Conservation (phyloP, 2,113 vertebrate species). For the Xiphophorus couchianus region DNA sequence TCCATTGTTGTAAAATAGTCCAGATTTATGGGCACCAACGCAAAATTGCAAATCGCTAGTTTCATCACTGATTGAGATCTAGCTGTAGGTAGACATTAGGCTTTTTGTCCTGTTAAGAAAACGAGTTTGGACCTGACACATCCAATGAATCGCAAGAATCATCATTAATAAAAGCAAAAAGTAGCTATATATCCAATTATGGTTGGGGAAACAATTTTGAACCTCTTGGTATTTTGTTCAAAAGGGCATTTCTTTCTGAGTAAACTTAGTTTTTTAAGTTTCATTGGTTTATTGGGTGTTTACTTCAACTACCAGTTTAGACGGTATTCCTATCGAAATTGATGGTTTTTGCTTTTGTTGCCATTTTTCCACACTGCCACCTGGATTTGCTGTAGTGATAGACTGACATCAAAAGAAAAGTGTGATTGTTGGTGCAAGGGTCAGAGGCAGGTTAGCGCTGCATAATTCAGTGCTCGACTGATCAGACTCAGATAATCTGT, state of each 20-base stretch:
- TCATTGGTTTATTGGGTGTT: not conserved
- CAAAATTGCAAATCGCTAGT: not conserved
- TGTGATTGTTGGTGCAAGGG: constrained; percentile 34
- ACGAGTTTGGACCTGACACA: not conserved
- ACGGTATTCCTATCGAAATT: not conserved
- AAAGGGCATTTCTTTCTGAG: not conserved
- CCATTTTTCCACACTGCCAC: not conserved
- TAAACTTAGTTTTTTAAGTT: not conserved
- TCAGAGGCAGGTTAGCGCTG: constrained; percentile 34
- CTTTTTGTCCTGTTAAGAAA: not conserved
- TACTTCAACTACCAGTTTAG: not conserved
- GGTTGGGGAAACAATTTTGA: not conserved
- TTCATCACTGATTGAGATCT: not conserved
- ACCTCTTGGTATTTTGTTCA: not conserved
- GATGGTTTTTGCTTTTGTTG: not conserved
- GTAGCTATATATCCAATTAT: too few species aligned
- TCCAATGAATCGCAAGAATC: not conserved
- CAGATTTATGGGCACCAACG: not conserved
- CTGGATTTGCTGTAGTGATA: not conserved
- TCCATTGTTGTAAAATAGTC: not conserved
- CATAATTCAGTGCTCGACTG: constrained; percentile 20
- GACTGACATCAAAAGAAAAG: constrained; percentile 10
- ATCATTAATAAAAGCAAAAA: not conserved
- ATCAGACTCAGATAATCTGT: constrained; percentile 36
- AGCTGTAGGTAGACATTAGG: not conserved